Base-by-base conservation (phyloP, 2,888 invertebrate genomes). In the Aleiodes alternator region DNA sequence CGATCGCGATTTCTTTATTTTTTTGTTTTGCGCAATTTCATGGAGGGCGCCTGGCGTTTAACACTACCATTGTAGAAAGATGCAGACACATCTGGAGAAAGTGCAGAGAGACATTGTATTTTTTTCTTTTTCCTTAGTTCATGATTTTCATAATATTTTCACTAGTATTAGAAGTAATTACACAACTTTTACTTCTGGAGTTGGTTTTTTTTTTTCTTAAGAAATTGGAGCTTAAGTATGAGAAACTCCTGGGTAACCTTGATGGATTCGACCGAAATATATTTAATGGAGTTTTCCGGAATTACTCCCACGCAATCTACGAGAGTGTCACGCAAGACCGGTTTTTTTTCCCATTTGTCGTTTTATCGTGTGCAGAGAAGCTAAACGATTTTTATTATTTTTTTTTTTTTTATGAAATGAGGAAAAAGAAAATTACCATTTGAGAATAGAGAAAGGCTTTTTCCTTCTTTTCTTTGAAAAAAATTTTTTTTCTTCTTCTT, bases 351-450 rank as follows among this genome's bases (percentile, higher is more conserved):
- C 38, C 59, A 43, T 43, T 29, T 64, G 43, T 43, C 43, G 43
- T 43, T 43, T 43, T 43, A 43, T 43, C 43, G 43, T 43, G 43
- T 43, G 43, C 43, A 11, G 43, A 43, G 43, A 43, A 11, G 43
- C 43, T 43, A 43, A 43, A 43, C 43, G 43, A 8, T 31, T 57
- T 23, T 23, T 23, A 23, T 23, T 23, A 23, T 23, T 1, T 23
- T 23, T 23, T 23, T 23, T 23, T 23, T 23, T 23, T 23, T 57
- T 31, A 31, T 57, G 23, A 31, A 57, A 57, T 57, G 57, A 31
- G 31, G 57, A 57, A 57, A 57, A 57, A 23, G 57, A n/a, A 57
- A 57, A 57, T 57, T 31, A 57, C 57, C 31, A 31, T 57, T 56
- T 11, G 57, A 31, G 31, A 31, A 31, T 57, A 12, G 57, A 31